A percentile compares a stretch with the other conserved stretches of the same genome.
These are phyloP conservation scores for Mesaphorura yosii DNA, from an alignment of 1,140 invertebrate species.

Conservation along the genomic window DNA sequence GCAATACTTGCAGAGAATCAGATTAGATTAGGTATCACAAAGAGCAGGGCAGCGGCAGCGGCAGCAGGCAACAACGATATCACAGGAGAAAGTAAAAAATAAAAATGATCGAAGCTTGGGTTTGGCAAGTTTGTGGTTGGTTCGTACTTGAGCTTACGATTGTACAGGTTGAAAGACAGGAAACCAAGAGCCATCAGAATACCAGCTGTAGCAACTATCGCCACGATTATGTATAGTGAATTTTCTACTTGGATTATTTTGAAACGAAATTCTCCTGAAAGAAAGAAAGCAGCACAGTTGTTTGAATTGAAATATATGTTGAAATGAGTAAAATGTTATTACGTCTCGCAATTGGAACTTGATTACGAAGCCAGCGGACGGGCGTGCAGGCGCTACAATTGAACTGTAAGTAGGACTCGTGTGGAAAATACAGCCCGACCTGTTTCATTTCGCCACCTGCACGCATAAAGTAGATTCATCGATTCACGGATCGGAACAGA, in stretches of 20 bases:
- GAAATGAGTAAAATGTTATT: too few relatives aligned
- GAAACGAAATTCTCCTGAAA: conserved; percentile 55
- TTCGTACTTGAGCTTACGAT: conserved; percentile 68
- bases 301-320: too few relatives aligned
- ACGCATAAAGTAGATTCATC: too few relatives aligned
- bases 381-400: conserved; percentile 53
- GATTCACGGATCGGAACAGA: not conserved
- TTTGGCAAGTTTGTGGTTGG: too few relatives aligned
- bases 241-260: conserved; percentile 61
- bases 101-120: too few relatives aligned
- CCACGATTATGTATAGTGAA: conserved; percentile 55
- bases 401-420: conserved; percentile 49
- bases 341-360: conserved; percentile 63
- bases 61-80: too few relatives aligned
- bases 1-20: too few relatives aligned
- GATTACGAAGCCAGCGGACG: conserved; percentile 60
- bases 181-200: conserved; percentile 65
- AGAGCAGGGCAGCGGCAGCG: too few relatives aligned
- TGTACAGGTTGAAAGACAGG: conserved; percentile 74
- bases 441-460: conserved; percentile 52
- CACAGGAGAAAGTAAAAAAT: too few relatives aligned
- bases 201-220: conserved; percentile 57
- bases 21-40: too few relatives aligned
- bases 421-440: conserved; percentile 62
- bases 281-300: too few relatives aligned